Evolutionary conservation across 92 coral and sea anemone species (phyloP).

Genomic region (Epizoanthus rinbou): DNA sequence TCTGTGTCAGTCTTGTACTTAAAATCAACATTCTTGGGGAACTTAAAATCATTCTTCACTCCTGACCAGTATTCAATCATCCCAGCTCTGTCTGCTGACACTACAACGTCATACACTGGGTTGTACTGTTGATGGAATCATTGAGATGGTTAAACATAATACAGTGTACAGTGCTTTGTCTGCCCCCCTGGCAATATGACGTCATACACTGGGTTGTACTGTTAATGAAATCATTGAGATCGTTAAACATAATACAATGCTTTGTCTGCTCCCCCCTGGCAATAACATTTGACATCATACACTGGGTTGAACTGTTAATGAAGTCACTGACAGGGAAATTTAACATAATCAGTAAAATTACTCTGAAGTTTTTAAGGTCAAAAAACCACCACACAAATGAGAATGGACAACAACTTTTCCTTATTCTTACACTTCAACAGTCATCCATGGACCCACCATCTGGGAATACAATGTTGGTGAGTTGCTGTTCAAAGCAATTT

Average conservation of each 20-base stretch:
- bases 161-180: slow-evolving; percentile 54
- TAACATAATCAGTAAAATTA: too few relatives aligned
- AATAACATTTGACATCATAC: too few relatives aligned
- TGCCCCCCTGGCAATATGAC: too few relatives aligned
- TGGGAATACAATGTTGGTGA: too few relatives aligned
- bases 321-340: background rate
- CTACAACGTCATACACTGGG: slow-evolving; percentile 78
- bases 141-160: background rate
- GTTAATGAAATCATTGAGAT: background rate
- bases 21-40: slow-evolving; percentile 88
- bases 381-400: too few relatives aligned
- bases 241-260: slow-evolving; percentile 37
- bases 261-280: background rate
- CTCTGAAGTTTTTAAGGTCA: too few relatives aligned
- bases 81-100: slow-evolving; percentile 96
- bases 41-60: slow-evolving; percentile 80
- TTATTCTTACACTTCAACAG: background rate
- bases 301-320: too few relatives aligned
- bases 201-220: too few relatives aligned
- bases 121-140: slow-evolving; percentile 74
- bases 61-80: slow-evolving; percentile 98
- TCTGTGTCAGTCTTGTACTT: slow-evolving; percentile 96
- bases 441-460: background rate
- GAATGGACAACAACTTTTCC: too few relatives aligned
- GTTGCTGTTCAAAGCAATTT: too few relatives aligned